Evolutionary conservation across 1,140 invertebrate species (phyloP).

Genomic region (Heliconius himera): DNA sequence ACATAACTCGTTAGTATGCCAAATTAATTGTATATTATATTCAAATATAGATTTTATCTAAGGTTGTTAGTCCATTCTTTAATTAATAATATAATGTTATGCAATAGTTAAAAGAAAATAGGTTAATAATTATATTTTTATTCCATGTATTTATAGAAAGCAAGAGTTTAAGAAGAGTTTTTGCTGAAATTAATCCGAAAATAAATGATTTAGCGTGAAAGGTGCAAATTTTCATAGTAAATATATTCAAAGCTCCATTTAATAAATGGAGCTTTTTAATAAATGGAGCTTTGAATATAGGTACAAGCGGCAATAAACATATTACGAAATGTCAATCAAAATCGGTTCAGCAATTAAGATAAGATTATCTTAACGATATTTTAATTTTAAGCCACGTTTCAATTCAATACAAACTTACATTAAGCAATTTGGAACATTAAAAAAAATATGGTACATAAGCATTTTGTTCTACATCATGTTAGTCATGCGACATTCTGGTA

Average conservation of each 20-base stretch:
- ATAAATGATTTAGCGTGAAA: constrained; percentile 20
- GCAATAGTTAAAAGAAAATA: neutral
- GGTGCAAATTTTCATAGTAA: constrained; percentile 13
- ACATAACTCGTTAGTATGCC: neutral
- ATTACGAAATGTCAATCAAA: neutral
- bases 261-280: neutral
- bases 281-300: neutral
- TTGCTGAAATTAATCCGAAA: neutral
- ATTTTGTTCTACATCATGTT: constrained; percentile 18
- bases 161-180: too few relatives aligned
- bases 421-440: constrained; percentile 21
- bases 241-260: constrained; percentile 18
- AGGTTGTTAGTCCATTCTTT: neutral
- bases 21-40: neutral
- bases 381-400: neutral
- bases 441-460: constrained; percentile 11
- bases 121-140: neutral
- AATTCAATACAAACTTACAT: constrained; percentile 17
- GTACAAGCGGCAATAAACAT: neutral
- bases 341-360: constrained; percentile 30
- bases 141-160: neutral
- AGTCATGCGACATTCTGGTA: constrained; percentile 35
- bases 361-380: constrained; percentile 2
- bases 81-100: neutral
- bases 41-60: neutral